A percentile compares a stretch with the other conserved stretches of the same genome.
Evolutionary conservation across 1,140 invertebrate genomes (phyloP).

Genomic region (Tetragnatha versicolor): DNA sequence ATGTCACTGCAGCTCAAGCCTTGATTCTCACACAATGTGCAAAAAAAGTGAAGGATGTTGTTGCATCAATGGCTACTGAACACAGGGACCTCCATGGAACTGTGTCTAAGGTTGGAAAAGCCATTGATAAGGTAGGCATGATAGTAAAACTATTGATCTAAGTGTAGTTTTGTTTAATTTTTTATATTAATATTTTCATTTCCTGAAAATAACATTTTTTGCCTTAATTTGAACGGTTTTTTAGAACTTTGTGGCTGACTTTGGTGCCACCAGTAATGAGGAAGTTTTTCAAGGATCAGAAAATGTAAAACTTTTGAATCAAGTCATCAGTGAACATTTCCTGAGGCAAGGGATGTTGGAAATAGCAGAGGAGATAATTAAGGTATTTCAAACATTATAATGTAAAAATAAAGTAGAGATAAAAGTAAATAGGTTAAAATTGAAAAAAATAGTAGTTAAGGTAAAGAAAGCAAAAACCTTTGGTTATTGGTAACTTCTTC

Average conservation of each 20-base stretch:
- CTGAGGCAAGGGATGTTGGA: conserved; percentile 91
- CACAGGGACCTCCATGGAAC: conserved; percentile 82
- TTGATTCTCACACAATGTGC: conserved; percentile 62
- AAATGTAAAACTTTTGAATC: conserved; percentile 84
- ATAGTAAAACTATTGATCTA: background rate
- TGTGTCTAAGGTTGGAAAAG: conserved; percentile 96
- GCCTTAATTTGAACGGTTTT: background rate
- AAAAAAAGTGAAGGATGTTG: conserved; percentile 61
- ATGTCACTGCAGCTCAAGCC: conserved; percentile 60
- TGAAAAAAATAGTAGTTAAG: too few relatives aligned
- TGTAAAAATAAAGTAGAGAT: too few relatives aligned
- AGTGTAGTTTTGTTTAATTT: background rate
- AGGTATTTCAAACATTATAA: conserved; percentile 60
- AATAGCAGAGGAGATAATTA: conserved; percentile 80
- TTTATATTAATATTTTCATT: background rate
- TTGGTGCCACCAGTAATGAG: conserved; percentile 84
- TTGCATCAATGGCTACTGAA: conserved; percentile 73
- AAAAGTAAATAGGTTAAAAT: too few relatives aligned
- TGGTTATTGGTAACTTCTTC: too few relatives aligned
- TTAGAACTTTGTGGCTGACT: conserved; percentile 89
- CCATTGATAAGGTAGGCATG: conserved; percentile 79
- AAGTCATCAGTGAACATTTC: conserved; percentile 96
- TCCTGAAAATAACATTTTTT: background rate
- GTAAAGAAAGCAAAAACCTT: too few relatives aligned
- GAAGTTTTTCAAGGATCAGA: conserved; percentile 82